Percentiles rank a stretch among this genome's conserved stretches.
Evolutionary conservation across 2,888 invertebrate genomes (phyloP).

Genomic region (Campaea margaritaria): DNA sequence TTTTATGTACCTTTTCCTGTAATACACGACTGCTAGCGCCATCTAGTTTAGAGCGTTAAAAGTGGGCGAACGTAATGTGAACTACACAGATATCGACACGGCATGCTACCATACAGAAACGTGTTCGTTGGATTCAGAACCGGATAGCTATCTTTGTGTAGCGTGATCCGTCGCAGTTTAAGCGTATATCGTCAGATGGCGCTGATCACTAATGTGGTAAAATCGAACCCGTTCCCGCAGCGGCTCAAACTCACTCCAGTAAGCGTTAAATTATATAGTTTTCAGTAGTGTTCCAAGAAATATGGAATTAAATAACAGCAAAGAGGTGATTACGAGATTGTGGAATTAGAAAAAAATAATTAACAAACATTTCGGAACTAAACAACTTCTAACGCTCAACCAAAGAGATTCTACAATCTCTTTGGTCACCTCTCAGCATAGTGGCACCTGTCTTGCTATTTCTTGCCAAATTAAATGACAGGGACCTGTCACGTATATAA

Average conservation of each 20-base stretch:
- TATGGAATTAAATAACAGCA: too few relatives aligned
- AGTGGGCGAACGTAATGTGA: not conserved
- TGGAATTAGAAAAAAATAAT: too few relatives aligned
- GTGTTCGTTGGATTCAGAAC: not conserved
- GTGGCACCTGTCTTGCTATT: too few relatives aligned
- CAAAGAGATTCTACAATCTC: too few relatives aligned
- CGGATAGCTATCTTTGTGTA: not conserved
- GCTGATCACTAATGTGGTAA: conserved; percentile 8
- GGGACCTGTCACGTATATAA: too few relatives aligned
- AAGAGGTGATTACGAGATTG: too few relatives aligned
- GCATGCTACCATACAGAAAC: not conserved
- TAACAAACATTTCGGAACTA: too few relatives aligned
- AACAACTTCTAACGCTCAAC: too few relatives aligned
- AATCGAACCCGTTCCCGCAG: not conserved
- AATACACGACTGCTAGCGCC: conserved; percentile 29
- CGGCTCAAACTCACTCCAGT: not conserved
- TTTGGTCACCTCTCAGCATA: too few relatives aligned
- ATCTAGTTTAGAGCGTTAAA: conserved; percentile 15
- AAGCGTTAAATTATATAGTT: too few relatives aligned
- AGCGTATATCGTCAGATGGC: conserved; percentile 44
- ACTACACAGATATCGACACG: not conserved
- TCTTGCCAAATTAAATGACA: too few relatives aligned
- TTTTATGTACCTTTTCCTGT: not conserved
- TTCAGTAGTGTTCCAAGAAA: too few relatives aligned
- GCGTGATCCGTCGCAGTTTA: conserved; percentile 2